Evolutionary conservation across 2,888 invertebrate genomes (phyloP).

Genomic region (Meloe dianella): DNA sequence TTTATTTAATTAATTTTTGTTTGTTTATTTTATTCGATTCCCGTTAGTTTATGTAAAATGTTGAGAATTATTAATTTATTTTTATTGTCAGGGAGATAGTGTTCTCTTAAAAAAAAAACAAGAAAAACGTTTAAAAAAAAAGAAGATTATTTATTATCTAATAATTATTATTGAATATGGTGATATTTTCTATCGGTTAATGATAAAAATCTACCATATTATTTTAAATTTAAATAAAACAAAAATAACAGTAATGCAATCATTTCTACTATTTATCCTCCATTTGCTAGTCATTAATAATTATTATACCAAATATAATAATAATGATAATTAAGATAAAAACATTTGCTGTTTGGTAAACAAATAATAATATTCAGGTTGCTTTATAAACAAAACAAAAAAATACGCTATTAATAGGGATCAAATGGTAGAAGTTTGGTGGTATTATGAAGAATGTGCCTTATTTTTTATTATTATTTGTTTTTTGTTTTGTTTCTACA

Average conservation of each 20-base stretch:
- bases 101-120: neutral
- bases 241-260: conserved; percentile 9
- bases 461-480: conserved; percentile 33
- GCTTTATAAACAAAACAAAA: conserved; percentile 12
- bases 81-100: conserved; percentile 4
- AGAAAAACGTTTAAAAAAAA: neutral
- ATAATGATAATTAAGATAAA: conserved; percentile 5
- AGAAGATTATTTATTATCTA: neutral
- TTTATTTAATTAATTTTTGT: neutral
- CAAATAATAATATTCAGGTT: neutral
- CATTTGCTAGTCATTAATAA: conserved; percentile 28
- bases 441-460: conserved; percentile 47
- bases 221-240: neutral
- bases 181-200: conserved; percentile 3
- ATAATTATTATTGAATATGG: conserved; percentile 6
- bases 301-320: conserved; percentile 24
- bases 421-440: conserved; percentile 27
- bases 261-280: conserved; percentile 17
- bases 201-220: neutral
- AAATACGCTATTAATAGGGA: too few relatives aligned
- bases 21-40: neutral
- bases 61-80: conserved; percentile 10
- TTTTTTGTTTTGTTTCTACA: conserved; percentile 29
- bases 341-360: neutral
- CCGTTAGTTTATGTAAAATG: neutral